phyloP scores from a whole-genome alignment of 1,140 invertebrate genomes.

The Euglossa dilemma region DNA sequence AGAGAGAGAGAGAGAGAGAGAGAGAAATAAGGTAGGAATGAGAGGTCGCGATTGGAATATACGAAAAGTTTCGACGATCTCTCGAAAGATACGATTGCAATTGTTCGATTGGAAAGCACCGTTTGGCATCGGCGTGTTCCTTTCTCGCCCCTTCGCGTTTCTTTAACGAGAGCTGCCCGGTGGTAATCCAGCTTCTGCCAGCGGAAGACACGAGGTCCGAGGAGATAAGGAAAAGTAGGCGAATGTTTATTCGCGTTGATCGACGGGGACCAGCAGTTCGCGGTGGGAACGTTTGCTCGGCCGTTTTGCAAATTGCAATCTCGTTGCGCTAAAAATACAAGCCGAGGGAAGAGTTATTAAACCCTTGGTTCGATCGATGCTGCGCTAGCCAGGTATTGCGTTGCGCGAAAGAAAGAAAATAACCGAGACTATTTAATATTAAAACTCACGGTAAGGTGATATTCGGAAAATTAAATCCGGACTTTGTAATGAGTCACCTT shows the following conservation, averaged over 20 bases:
- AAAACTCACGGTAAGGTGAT: constrained; percentile 22
- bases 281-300: background rate
- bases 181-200: background rate
- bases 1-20: background rate
- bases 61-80: background rate
- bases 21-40: background rate
- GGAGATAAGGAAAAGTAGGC: background rate
- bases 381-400: background rate
- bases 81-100: background rate
- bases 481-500: constrained; percentile 31
- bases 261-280: background rate
- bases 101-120: background rate
- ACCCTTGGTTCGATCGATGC: constrained; percentile 23
- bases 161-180: background rate
- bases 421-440: constrained; percentile 35
- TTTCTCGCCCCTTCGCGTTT: background rate
- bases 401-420: constrained; percentile 12
- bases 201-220: background rate
- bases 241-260: constrained; percentile 5
- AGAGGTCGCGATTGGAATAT: background rate
- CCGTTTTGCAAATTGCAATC: constrained; percentile 12
- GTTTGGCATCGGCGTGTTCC: background rate
- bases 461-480: constrained; percentile 46
- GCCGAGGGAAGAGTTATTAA: constrained; percentile 40
- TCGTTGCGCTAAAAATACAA: constrained; percentile 20